phyloP scores from a whole-genome alignment of 2,888 invertebrate genomes.

The Sacculina carcini region DNA sequence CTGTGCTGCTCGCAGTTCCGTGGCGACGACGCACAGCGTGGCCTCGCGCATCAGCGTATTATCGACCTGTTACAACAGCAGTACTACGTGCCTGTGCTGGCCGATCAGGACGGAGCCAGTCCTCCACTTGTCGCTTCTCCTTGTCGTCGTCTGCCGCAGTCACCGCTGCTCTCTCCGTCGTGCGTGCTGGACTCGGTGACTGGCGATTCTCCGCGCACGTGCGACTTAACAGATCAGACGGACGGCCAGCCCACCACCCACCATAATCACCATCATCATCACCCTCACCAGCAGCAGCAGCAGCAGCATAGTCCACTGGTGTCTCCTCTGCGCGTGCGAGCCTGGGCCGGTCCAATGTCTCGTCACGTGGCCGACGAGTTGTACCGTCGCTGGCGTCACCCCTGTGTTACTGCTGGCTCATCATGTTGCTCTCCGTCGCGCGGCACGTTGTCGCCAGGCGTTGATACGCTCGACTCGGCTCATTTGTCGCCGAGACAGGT shows the following conservation, averaged over 20 bases:
- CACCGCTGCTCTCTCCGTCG: no score
- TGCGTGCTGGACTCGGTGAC: no score
- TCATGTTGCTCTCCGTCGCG: slow-evolving; percentile 1
- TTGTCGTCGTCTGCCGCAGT: neutral
- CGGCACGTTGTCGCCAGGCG: slow-evolving; percentile 17
- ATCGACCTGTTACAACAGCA: neutral
- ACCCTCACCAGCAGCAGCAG: neutral
- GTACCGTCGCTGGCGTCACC: slow-evolving; percentile 23
- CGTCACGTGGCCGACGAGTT: slow-evolving; percentile 40
- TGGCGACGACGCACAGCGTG: neutral
- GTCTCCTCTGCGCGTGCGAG: slow-evolving; percentile 22
- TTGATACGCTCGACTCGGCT: no score
- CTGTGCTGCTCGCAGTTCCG: slow-evolving; percentile 18
- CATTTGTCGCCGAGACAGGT: no score
- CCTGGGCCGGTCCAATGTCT: slow-evolving; percentile 77
- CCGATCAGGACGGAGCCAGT: neutral
- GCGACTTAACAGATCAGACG: no score
- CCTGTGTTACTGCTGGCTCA: slow-evolving; percentile 1
- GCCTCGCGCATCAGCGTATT: neutral
- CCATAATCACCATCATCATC: no score
- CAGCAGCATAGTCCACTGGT: slow-evolving; percentile 10
- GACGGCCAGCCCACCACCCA: no score
- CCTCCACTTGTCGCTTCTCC: neutral
- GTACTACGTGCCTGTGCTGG: slow-evolving; percentile 1
- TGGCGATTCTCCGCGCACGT: no score